A percentile compares a stretch with the other conserved stretches of the same genome.
Conservation (phyloP, 2,113 vertebrate genomes). For the Xenopus laevis region DNA sequence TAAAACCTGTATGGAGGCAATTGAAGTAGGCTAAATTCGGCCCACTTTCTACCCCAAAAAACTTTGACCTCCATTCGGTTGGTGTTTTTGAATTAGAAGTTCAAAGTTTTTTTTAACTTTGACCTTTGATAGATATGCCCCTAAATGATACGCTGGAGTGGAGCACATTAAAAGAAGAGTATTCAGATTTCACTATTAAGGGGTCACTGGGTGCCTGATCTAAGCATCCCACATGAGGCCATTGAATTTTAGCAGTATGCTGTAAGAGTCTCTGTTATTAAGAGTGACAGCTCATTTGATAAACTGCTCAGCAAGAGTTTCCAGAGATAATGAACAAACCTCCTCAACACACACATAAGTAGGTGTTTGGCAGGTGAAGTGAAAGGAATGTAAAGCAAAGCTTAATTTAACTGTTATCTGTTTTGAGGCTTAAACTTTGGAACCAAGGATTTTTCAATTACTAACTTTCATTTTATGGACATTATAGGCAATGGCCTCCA, state of each 20-base stretch:
- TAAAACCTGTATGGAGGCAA: too few relatives aligned
- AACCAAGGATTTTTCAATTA: not conserved
- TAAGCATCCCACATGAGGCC: constrained; percentile 37
- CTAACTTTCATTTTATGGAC: not conserved
- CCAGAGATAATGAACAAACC: constrained; percentile 26
- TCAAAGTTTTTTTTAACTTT: too few relatives aligned
- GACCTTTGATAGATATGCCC: too few relatives aligned
- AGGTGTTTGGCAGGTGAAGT: constrained; percentile 39
- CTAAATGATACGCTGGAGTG: constrained; percentile 15
- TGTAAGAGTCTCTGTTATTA: constrained; percentile 25
- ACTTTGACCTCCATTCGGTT: too few relatives aligned
- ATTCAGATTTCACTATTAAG: constrained; percentile 38
- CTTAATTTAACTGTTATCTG: constrained; percentile 2
- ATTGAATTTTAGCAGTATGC: constrained; percentile 36
- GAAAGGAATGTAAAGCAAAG: constrained; percentile 36
- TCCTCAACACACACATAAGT: not conserved
- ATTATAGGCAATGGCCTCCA: not conserved
- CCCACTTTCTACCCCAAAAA: too few relatives aligned
- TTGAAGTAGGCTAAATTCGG: too few relatives aligned
- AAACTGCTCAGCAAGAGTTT: constrained; percentile 44
- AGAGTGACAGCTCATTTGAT: not conserved
- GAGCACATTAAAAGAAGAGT: constrained; percentile 37
- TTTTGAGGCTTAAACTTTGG: constrained; percentile 8
- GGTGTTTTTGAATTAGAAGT: too few relatives aligned
- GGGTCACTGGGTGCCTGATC: constrained; percentile 32